A percentile compares a stretch with the other conserved stretches of the same genome.
These are phyloP conservation scores for Philereme transversata DNA, from an alignment of 2,888 invertebrate genomes.

Conservation along the genomic window DNA sequence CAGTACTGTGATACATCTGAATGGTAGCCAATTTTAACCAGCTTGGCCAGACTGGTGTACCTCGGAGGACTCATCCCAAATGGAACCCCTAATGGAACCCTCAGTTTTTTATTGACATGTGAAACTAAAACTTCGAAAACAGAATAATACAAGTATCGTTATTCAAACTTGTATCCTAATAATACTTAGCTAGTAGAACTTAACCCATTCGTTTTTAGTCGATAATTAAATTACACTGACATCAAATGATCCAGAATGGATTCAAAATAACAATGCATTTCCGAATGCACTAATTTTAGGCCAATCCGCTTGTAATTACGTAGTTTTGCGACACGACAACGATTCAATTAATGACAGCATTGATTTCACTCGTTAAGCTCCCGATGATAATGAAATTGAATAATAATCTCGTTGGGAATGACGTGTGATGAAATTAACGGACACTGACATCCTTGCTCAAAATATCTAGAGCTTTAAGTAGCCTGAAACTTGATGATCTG, in stretches of 20 bases:
- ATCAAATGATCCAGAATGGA: constrained; percentile 17
- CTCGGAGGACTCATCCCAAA: too few species aligned
- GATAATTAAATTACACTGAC: constrained; percentile 17
- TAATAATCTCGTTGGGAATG: constrained; percentile 7
- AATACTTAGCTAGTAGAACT: too few species aligned
- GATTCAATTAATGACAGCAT: constrained; percentile 15
- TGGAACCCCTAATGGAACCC: too few species aligned
- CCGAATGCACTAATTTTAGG: constrained; percentile 16
- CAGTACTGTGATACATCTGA: too few species aligned
- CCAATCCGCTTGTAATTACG: constrained; percentile 21
- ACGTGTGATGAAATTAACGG: constrained; percentile 16
- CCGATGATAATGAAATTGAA: not conserved
- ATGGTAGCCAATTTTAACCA: too few species aligned
- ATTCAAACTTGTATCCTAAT: too few species aligned
- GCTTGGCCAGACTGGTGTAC: too few species aligned
- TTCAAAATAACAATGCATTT: constrained; percentile 22
- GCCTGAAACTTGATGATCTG: too few species aligned
- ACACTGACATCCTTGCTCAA: not conserved
- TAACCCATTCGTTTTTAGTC: not conserved
- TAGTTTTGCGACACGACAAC: constrained; percentile 6
- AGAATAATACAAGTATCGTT: too few species aligned
- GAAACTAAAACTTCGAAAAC: too few species aligned
- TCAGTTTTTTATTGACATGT: too few species aligned
- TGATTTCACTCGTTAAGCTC: constrained; percentile 10
- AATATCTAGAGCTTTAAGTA: not conserved